Evolutionary conservation across 2,113 vertebrate genomes (phyloP).

Genomic region (Ancistrus triradiatus): DNA sequence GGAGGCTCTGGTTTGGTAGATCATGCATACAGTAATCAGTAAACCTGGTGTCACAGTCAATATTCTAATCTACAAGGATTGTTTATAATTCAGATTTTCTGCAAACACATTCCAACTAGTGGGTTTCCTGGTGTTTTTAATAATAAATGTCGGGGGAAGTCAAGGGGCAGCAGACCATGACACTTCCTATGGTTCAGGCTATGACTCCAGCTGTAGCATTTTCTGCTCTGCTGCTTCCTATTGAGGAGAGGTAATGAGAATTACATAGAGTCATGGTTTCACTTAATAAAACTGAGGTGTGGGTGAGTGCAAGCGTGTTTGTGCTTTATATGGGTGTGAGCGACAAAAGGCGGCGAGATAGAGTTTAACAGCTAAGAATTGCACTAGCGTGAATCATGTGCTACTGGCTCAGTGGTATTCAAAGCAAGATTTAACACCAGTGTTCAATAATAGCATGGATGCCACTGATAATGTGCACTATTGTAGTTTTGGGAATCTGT

Average conservation of each 20-base stretch:
- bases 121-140: slow-evolving; percentile 11
- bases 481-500: too few species aligned
- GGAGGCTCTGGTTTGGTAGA: too few species aligned
- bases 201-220: slow-evolving; percentile 22
- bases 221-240: slow-evolving; percentile 8
- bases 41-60: not conserved
- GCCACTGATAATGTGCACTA: too few species aligned
- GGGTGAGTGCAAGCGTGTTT: not conserved
- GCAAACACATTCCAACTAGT: slow-evolving; percentile 1
- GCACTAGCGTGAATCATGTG: not conserved
- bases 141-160: slow-evolving; percentile 38
- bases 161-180: slow-evolving; percentile 27
- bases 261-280: slow-evolving; percentile 18
- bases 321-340: slow-evolving; percentile 7
- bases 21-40: not conserved
- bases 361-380: not conserved
- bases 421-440: too few species aligned
- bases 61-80: not conserved
- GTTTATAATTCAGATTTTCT: not conserved
- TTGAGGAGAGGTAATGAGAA: slow-evolving; percentile 29
- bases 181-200: slow-evolving; percentile 26
- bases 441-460: too few species aligned
- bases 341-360: not conserved
- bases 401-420: slow-evolving; percentile 3
- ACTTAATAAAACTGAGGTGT: slow-evolving; percentile 30